Percentiles rank a stretch among this genome's conserved stretches.
Conservation (phyloP, 2,888 invertebrate species). For the Cheilosia scutellata region DNA sequence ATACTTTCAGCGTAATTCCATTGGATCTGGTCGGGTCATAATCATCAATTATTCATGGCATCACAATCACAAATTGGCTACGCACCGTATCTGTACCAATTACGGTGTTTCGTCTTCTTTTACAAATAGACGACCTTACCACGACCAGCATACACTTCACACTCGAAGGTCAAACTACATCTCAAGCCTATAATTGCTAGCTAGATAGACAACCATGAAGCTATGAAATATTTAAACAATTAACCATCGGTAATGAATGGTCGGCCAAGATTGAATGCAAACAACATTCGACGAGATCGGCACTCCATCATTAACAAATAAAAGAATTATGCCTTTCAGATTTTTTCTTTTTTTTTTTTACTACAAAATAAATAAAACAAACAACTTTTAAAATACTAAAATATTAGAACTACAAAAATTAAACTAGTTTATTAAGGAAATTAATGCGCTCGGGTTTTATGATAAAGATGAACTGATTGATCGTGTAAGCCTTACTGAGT, state of each 20-base stretch:
- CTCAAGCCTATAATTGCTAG: not conserved
- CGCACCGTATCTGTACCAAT: not conserved
- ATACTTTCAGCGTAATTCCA: too few relatives aligned
- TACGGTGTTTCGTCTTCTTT: not conserved
- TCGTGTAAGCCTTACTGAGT: slow-evolving; percentile 77
- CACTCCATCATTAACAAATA: not conserved
- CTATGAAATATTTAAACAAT: slow-evolving; percentile 40
- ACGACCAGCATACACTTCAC: not conserved
- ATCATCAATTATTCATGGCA: not conserved
- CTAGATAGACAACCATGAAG: slow-evolving; percentile 14
- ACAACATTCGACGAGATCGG: not conserved
- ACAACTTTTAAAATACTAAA: slow-evolving; percentile 39
- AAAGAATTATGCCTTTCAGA: not conserved
- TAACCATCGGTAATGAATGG: slow-evolving; percentile 7
- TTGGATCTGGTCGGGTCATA: not conserved
- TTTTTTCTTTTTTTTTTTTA: slow-evolving; percentile 22
- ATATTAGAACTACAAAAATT: slow-evolving; percentile 40
- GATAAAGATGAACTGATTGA: slow-evolving; percentile 80
- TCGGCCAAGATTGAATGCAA: slow-evolving; percentile 14
- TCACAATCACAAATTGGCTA: not conserved
- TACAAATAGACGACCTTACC: not conserved
- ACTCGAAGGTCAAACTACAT: slow-evolving; percentile 25
- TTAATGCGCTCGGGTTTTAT: slow-evolving; percentile 79
- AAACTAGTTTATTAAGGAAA: slow-evolving; percentile 79
- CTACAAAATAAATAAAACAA: slow-evolving; percentile 59